Percentiles rank a stretch among this genome's conserved stretches.
Evolutionary conservation across 2,113 vertebrate genomes (phyloP).

Genomic region (Rhodinocichla rosea): DNA sequence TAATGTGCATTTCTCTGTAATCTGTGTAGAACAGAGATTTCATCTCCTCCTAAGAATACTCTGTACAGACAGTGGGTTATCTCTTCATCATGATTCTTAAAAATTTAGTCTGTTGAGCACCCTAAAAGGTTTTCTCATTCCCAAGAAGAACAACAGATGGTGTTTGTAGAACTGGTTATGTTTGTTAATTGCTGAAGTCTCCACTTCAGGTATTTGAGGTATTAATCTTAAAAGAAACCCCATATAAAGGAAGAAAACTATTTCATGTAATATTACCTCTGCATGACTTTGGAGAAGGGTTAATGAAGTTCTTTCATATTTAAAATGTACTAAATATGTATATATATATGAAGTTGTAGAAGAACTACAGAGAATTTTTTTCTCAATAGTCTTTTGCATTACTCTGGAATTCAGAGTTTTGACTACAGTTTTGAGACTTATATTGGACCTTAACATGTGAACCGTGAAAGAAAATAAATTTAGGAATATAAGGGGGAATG

Average conservation of each 20-base stretch:
- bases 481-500: not conserved
- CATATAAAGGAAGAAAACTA: not conserved
- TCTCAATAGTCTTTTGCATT: not conserved
- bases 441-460: conserved; percentile 26
- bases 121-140: not conserved
- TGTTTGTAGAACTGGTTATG: not conserved
- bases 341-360: not conserved
- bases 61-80: not conserved
- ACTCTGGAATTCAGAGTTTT: conserved; percentile 12
- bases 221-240: not conserved
- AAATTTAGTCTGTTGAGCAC: not conserved
- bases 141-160: not conserved
- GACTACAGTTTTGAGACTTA: not conserved
- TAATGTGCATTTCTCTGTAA: not conserved
- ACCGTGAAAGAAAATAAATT: conserved; percentile 57
- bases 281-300: not conserved
- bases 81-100: not conserved
- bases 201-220: not conserved
- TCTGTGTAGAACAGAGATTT: not conserved
- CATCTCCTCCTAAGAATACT: not conserved
- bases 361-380: conserved; percentile 14
- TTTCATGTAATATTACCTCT: not conserved
- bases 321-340: not conserved
- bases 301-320: conserved; percentile 20
- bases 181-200: not conserved